Evolutionary conservation across 2,113 vertebrate species (phyloP).

Genomic region (Sminthopsis crassicaudata): DNA sequence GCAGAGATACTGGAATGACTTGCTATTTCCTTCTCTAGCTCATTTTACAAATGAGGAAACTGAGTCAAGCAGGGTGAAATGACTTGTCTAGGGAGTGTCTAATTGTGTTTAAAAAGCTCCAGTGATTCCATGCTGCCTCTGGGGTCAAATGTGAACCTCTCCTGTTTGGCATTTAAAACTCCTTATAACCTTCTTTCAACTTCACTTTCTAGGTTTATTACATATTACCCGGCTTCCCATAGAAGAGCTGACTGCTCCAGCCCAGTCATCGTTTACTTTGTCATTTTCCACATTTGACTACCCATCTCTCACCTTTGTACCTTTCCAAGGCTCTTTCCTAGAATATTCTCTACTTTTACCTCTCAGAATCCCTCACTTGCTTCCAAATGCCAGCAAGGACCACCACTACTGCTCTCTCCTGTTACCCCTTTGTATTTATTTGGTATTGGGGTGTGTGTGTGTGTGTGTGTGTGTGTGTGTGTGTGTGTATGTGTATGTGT

Average conservation of each 20-base stretch:
- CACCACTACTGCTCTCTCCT: neutral
- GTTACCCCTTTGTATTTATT: neutral
- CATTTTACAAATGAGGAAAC: no score
- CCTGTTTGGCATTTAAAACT: neutral
- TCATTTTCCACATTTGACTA: neutral
- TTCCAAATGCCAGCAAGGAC: neutral
- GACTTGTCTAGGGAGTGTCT: neutral
- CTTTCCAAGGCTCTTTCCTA: neutral
- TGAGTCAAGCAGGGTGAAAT: no score
- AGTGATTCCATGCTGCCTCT: neutral
- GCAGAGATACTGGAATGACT: no score
- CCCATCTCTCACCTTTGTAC: neutral
- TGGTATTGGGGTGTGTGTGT: no score
- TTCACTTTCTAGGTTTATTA: neutral
- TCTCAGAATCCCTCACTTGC: neutral
- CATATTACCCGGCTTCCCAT: neutral
- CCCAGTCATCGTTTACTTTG: neutral
- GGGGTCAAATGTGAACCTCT: neutral
- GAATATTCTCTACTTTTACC: neutral
- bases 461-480: neutral
- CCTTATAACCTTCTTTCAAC: neutral
- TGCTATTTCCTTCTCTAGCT: no score
- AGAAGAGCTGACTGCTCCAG: neutral
- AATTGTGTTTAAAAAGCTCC: neutral
- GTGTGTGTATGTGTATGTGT: no score